These are phyloP conservation scores for Lepidurus couesii DNA, from an alignment of 1,140 invertebrate genomes.

Conservation along the genomic window DNA sequence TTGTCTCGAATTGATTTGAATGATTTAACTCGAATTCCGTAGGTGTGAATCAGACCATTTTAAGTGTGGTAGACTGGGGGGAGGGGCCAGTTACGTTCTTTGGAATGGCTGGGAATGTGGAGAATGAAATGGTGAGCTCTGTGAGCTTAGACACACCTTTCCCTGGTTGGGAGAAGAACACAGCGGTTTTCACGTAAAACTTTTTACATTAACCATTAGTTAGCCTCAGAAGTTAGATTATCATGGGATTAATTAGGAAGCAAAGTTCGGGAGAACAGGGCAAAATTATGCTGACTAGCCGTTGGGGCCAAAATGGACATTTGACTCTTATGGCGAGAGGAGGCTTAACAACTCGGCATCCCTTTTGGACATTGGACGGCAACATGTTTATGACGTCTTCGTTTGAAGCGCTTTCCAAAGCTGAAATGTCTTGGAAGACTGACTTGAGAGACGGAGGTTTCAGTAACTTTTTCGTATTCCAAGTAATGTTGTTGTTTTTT, in stretches of 20 bases:
- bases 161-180: constrained; percentile 20
- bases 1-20: not conserved
- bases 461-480: not conserved
- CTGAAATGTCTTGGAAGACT: not conserved
- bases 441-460: not conserved
- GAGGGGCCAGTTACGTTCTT: not conserved
- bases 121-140: not conserved
- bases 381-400: not conserved
- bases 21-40: not conserved
- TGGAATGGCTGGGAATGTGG: not conserved
- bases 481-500: not conserved
- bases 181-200: constrained; percentile 29
- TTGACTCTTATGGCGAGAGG: not conserved
- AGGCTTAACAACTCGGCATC: not conserved
- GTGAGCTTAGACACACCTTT: constrained; percentile 24
- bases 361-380: not conserved
- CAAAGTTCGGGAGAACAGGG: not conserved
- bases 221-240: too few relatives aligned
- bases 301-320: not conserved
- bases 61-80: not conserved
- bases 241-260: not conserved
- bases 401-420: not conserved
- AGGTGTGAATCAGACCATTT: constrained; percentile 22
- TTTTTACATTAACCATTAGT: not conserved
- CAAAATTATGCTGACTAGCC: not conserved